Evolutionary conservation across 2,113 vertebrate genomes (phyloP), one percentile per base, ranked within the genome.

Genomic region (Oncorhynchus kisutch): DNA sequence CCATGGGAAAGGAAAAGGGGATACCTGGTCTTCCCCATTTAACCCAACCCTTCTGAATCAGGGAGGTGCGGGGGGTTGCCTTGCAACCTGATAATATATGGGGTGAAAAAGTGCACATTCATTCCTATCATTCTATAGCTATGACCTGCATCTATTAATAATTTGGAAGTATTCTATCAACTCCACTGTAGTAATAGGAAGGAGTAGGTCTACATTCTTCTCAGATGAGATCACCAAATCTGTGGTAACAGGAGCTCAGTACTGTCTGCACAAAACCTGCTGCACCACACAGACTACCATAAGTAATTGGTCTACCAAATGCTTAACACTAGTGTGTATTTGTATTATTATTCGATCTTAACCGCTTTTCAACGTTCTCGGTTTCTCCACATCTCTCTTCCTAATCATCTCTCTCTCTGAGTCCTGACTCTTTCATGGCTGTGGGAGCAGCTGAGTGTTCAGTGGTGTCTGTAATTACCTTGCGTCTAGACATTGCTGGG

Each of bases 401-500:
- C 83, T 83, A 87, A 76, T 76, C 83, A 49, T 88, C 92, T 94
- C 92, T 94, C 94, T 94, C 93, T 45, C 9, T 12, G 39, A 45
- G 39, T 45, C 94, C 93, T 93, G 93, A 92, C 79, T 92, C 88
- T 91, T 89, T 81, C 79, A 94, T 93, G 94, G 91, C 88, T 90
- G 85, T 75, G 70, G 91, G 93, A 93, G 94, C 91, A 95, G 94
- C 94, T 94, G 96, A 95, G 94, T 94, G 95, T 95, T 95, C 92
- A 82, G 89, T 93, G 94, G 92, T 95, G 94, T 94, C 95, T 95
- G 95, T 96, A 97, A 97, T 96, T 95, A 95, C 95, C 83, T 90
- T 85, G 85, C 82, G 96, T 97, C 96, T 98, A 97, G 96, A 98
- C 96, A 94, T 91, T 94, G 95, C 97, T 96, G 96, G 94, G 94